A percentile compares a stretch with the other conserved stretches of the same genome.
These are phyloP conservation scores for Perizoma affinitatum DNA, from an alignment of 2,888 invertebrate species.

Conservation along the genomic window DNA sequence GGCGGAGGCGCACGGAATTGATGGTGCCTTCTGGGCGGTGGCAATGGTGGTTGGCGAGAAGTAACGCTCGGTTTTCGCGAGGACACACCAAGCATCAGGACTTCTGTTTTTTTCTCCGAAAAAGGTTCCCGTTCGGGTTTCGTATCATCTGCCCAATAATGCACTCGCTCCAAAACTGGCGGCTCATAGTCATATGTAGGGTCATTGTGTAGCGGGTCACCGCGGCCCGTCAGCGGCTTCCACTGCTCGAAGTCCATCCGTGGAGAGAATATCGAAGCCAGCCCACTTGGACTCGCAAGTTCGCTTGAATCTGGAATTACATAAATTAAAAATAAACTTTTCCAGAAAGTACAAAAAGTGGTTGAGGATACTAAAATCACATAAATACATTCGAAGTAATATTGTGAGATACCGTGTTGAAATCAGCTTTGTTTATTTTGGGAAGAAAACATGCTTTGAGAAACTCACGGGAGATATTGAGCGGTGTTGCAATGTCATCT, in stretches of 20 bases:
- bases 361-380: not conserved
- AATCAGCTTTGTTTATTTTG: not conserved
- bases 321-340: not conserved
- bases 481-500: conserved; percentile 20
- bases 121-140: conserved; percentile 81
- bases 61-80: conserved; percentile 87
- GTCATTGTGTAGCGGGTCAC: conserved; percentile 92
- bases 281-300: conserved; percentile 49
- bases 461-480: conserved; percentile 31
- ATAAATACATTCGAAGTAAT: too few relatives aligned
- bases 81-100: conserved; percentile 87
- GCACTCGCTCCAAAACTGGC: conserved; percentile 90
- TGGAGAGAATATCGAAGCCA: conserved; percentile 85
- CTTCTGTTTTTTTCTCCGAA: conserved; percentile 87
- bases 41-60: conserved; percentile 69
- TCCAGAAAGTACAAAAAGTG: not conserved
- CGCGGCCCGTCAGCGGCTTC: conserved; percentile 90
- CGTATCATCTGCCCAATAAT: conserved; percentile 90
- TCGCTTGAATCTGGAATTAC: conserved; percentile 61
- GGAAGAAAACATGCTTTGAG: not conserved
- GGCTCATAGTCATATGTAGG: conserved; percentile 94
- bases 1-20: conserved; percentile 54
- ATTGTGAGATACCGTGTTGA: too few relatives aligned
- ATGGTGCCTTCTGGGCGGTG: conserved; percentile 48
- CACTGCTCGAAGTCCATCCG: conserved; percentile 93